Conservation (phyloP, 2,797 vertebrate species). For the Stomatorhinus walkeri region DNA sequence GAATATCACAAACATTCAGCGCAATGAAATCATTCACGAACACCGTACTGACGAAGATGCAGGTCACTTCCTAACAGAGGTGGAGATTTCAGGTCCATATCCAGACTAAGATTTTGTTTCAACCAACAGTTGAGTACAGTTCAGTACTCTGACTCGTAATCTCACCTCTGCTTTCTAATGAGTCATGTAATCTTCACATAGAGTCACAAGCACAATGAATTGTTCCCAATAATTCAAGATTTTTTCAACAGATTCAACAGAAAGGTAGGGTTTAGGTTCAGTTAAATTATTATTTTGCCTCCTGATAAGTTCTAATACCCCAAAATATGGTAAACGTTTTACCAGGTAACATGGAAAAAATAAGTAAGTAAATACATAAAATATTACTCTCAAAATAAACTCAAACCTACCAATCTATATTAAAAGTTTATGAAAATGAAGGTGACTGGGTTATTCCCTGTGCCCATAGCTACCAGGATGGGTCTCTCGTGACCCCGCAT, state of each 20-base stretch:
- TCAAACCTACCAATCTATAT: neutral
- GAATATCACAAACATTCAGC: neutral
- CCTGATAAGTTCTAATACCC: neutral
- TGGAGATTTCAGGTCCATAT: neutral
- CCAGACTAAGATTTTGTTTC: neutral
- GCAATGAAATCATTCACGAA: neutral
- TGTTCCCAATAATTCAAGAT: neutral
- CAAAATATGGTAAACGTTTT: neutral
- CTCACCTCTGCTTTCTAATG: neutral
- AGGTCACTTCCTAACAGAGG: neutral
- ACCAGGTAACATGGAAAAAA: neutral
- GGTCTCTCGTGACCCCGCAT: neutral
- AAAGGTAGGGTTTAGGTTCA: neutral
- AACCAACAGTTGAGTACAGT: neutral
- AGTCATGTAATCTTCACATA: neutral
- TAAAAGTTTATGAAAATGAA: neutral
- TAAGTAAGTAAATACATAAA: neutral
- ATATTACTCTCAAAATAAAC: neutral
- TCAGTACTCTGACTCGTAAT: neutral
- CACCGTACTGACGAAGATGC: neutral
- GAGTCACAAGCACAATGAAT: neutral
- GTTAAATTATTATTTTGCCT: neutral
- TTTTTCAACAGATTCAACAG: neutral
- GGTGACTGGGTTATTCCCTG: neutral
- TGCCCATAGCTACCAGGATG: neutral